phyloP scores from a whole-genome alignment of 2,888 invertebrate species.

The Troilus luridus region DNA sequence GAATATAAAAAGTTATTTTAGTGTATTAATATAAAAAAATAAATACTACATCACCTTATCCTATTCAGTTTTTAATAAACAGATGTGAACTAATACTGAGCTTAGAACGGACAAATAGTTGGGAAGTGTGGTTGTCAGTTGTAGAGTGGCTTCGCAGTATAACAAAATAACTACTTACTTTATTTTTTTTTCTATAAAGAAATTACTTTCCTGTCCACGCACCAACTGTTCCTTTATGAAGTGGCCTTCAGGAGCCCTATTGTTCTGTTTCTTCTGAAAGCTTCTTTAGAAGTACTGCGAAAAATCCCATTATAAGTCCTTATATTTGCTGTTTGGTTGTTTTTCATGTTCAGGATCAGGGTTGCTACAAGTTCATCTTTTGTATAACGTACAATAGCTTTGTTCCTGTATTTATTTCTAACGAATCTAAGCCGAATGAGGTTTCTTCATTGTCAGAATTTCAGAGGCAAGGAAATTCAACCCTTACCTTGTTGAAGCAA shows the following conservation, averaged over 20 bases:
- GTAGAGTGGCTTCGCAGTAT: no score
- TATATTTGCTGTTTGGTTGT: neutral
- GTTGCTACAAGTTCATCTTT: neutral
- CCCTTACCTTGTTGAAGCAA: no score
- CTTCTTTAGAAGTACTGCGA: neutral
- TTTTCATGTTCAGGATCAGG: neutral
- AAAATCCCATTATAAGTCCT: slow-evolving; percentile 1
- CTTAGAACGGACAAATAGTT: no score
- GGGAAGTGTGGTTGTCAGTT: no score
- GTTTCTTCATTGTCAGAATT: neutral
- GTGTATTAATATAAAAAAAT: no score
- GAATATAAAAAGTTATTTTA: no score
- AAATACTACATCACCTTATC: no score
- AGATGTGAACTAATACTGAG: no score
- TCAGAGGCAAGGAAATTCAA: neutral
- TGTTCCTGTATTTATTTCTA: neutral
- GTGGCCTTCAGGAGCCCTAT: neutral
- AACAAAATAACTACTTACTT: no score
- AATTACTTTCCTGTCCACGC: neutral
- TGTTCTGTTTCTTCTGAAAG: neutral
- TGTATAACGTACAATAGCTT: neutral
- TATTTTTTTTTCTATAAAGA: neutral
- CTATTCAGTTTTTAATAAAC: no score
- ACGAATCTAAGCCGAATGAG: neutral
- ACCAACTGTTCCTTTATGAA: neutral